Conservation (phyloP, 2,888 invertebrate species). For the Ophion ellenae region DNA sequence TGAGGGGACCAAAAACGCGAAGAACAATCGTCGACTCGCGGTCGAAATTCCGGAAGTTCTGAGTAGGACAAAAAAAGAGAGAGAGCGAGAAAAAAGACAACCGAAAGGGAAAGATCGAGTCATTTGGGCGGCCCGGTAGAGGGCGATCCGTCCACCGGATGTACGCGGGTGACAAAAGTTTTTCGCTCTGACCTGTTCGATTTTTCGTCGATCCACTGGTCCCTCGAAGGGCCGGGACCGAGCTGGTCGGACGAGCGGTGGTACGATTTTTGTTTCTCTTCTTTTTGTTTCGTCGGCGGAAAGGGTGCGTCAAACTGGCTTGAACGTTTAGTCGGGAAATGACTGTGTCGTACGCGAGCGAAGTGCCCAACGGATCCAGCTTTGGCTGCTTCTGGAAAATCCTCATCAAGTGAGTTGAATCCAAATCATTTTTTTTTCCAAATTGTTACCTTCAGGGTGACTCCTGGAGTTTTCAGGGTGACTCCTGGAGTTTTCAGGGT, state of each 20-base stretch:
- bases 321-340: constrained; percentile 84
- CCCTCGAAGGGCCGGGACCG: constrained; percentile 20
- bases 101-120: constrained; percentile 44
- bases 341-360: constrained; percentile 95
- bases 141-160: constrained; percentile 78
- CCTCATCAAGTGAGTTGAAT: constrained; percentile 88
- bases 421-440: not conserved
- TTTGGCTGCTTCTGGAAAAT: constrained; percentile 97
- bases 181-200: constrained; percentile 36
- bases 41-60: constrained; percentile 12
- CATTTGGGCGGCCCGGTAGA: constrained; percentile 25
- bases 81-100: not conserved
- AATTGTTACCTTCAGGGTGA: not conserved
- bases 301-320: constrained; percentile 65
- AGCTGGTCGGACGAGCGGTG: constrained; percentile 57
- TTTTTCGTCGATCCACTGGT: constrained; percentile 28
- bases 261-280: constrained; percentile 39
- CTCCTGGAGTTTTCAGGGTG: too few species aligned
- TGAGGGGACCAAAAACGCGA: constrained; percentile 28
- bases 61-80: constrained; percentile 31
- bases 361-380: constrained; percentile 96
- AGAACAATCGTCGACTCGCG: constrained; percentile 16
- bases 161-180: constrained; percentile 77
- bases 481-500: too few species aligned
- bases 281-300: constrained; percentile 42